Base-by-base conservation (phyloP, 2,888 invertebrate genomes). In the Caradrina kadenii region DNA sequence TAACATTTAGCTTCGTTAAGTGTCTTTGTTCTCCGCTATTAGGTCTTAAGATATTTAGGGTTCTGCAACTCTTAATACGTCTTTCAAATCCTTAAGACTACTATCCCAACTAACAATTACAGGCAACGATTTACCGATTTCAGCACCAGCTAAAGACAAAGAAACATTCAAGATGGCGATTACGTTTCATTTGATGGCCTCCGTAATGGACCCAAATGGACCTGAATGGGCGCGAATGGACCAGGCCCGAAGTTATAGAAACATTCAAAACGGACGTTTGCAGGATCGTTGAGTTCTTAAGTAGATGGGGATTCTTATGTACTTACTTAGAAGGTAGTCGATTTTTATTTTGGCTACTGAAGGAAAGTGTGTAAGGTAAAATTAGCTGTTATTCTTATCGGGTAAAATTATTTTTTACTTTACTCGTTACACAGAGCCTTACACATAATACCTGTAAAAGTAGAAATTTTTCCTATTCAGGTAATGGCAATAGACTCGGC, bases 151-250 rank as follows among this genome's bases (percentile, higher is more conserved):
- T 55, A 6, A 48, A 83, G 84, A 88, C 86, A 86, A 87, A 86
- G 84, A 76, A 72, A 65, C 59, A 49, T 49, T 76, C 54, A 58
- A 69, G 75, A 61, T 56, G 50, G 79, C 80, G 86, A 89, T 90
- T 87, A 87, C 86, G 84, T 90, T 89, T 87, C 83, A 83, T 85
- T 80, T 81, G 81, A 81, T 84, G 66, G 81, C 79, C 68, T 72
- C 31, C 31, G 71, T 89, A 90, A 90, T 89, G 87, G 87, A 80
- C 69, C 66, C 67, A 81, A 87, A 88, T 89, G 87, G 87, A 78
- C 68, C 66, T 69, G 84, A 90, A 90, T 89, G 86, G 86, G 79
- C 26, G 26, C 26, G 26, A 26, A 26, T 26, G 26, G 26, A 26
- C 26, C 73, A 62, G 63, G 69, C 42, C 55, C 60, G 45, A 85